Percentiles rank a stretch among this genome's conserved stretches.
Evolutionary conservation across 1,140 invertebrate genomes (phyloP).

Genomic region (Pteromalus puparum): DNA sequence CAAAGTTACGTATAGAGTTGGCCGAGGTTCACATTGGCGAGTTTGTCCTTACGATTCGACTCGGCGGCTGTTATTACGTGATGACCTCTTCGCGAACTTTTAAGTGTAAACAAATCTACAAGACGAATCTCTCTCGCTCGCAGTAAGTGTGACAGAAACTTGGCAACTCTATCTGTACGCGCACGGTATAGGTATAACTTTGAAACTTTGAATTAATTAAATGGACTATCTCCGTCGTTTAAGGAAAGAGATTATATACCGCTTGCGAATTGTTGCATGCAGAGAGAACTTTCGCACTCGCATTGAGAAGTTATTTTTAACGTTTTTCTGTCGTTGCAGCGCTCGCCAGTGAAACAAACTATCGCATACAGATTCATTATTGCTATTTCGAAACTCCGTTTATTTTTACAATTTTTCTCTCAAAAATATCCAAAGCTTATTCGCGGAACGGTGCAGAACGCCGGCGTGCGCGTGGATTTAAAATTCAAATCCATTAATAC

Average conservation of each 20-base stretch:
- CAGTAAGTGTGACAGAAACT: not conserved
- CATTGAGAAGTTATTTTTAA: not conserved
- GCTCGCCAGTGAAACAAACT: not conserved
- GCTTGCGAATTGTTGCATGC: not conserved
- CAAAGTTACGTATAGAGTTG: too few species aligned
- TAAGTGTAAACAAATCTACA: constrained; percentile 36
- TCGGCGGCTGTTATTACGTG: constrained; percentile 11
- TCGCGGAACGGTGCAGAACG: too few species aligned
- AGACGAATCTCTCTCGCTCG: not conserved
- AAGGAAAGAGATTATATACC: not conserved
- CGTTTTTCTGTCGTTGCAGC: not conserved
- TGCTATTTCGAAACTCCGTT: too few species aligned
- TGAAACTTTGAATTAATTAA: not conserved
- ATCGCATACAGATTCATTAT: not conserved
- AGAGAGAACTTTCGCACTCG: not conserved
- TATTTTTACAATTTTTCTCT: too few species aligned
- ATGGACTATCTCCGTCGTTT: not conserved
- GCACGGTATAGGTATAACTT: too few species aligned
- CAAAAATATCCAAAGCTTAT: too few species aligned
- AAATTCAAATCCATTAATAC: too few species aligned
- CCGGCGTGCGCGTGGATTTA: too few species aligned
- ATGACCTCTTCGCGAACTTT: constrained; percentile 39
- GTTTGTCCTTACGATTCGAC: constrained; percentile 16
- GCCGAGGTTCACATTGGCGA: not conserved
- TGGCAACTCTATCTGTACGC: constrained; percentile 4